A percentile compares a stretch with the other conserved stretches of the same genome.
phyloP scores from a whole-genome alignment of 2,797 vertebrate genomes.

The Pipistrellus nathusii region DNA sequence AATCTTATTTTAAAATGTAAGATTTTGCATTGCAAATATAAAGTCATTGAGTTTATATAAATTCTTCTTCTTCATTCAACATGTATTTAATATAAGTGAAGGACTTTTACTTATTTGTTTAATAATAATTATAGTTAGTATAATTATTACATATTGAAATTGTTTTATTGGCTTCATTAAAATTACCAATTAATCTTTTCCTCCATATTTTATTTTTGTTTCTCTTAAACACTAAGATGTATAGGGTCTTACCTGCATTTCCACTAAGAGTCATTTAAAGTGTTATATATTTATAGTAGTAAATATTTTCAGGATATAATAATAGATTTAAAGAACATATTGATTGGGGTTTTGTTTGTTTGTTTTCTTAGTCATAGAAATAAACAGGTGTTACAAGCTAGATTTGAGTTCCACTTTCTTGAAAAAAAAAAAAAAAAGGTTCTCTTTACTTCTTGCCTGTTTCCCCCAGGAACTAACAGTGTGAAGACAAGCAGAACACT shows the following conservation, averaged over 20 bases:
- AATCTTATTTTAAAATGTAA: background rate
- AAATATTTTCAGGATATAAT: constrained; percentile 9
- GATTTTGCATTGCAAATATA: background rate
- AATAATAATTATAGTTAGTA: background rate
- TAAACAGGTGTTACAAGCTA: background rate
- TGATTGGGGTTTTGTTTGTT: background rate
- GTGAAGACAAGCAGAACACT: background rate
- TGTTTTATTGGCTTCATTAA: background rate
- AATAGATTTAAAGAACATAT: constrained; percentile 14
- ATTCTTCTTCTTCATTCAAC: constrained; percentile 1
- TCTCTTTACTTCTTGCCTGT: background rate
- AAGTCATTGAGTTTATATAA: constrained; percentile 30
- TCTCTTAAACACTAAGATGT: background rate
- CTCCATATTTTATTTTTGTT: background rate
- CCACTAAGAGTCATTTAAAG: background rate
- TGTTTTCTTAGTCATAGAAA: background rate
- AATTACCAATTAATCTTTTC: background rate
- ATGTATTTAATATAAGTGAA: background rate
- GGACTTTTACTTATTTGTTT: background rate
- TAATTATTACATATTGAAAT: background rate
- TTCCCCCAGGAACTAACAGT: background rate
- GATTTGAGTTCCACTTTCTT: background rate
- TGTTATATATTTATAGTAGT: background rate
- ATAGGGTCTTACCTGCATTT: background rate
- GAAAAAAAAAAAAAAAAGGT: background rate